These are phyloP conservation scores for Drosophila ezoana DNA, from an alignment of 2,888 invertebrate species.

Conservation along the genomic window DNA sequence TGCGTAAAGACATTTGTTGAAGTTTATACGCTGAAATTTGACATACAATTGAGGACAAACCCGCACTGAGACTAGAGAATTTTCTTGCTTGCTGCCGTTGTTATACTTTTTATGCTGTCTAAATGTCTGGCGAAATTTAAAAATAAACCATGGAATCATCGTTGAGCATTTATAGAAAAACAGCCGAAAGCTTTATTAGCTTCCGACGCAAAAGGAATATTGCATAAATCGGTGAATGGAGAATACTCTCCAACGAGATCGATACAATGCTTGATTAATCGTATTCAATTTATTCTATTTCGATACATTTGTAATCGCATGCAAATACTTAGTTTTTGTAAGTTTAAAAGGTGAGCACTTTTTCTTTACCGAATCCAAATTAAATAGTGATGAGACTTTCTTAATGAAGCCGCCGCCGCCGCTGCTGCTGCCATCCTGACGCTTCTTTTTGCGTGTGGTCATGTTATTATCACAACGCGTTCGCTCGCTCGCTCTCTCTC, in stretches of 20 bases:
- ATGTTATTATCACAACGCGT: slow-evolving; percentile 82
- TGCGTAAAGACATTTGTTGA: slow-evolving; percentile 48
- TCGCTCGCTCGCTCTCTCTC: slow-evolving; percentile 8
- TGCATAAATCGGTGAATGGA: slow-evolving; percentile 38
- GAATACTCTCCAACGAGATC: neutral
- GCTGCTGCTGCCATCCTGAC: slow-evolving; percentile 85
- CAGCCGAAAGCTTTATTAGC: slow-evolving; percentile 19
- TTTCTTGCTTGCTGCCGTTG: slow-evolving; percentile 15
- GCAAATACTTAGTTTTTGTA: slow-evolving; percentile 1
- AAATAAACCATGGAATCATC: slow-evolving; percentile 83
- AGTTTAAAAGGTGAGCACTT: slow-evolving; percentile 10
- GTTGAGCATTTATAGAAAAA: slow-evolving; percentile 32
- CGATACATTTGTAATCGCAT: neutral
- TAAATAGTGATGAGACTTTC: slow-evolving; percentile 94
- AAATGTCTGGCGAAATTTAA: slow-evolving; percentile 63
- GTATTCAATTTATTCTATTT: neutral
- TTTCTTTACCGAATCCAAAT: slow-evolving; percentile 90
- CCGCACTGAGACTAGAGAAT: slow-evolving; percentile 17
- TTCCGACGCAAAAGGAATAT: slow-evolving; percentile 31
- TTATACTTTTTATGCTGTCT: slow-evolving; percentile 27
- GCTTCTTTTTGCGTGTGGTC: slow-evolving; percentile 89
- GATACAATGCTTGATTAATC: neutral
- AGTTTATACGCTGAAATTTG: slow-evolving; percentile 21
- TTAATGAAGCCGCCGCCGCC: slow-evolving; percentile 90
- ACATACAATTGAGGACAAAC: slow-evolving; percentile 46